These are phyloP conservation scores for Peromyscus attwateri DNA, from an alignment of 2,797 vertebrate genomes.

Conservation along the genomic window DNA sequence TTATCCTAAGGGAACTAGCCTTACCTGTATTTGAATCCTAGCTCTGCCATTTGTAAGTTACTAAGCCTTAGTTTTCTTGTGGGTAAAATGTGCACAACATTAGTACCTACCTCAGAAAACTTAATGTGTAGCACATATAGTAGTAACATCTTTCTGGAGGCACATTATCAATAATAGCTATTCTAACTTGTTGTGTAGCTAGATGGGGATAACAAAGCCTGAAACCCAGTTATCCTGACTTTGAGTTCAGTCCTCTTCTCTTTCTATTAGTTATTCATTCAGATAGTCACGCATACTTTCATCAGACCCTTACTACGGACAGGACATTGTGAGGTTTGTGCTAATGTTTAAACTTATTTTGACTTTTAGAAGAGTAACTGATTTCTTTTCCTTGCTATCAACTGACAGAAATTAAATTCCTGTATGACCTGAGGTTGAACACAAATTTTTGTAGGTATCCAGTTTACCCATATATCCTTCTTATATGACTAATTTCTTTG, in stretches of 20 bases:
- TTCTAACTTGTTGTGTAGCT: neutral
- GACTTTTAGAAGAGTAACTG: neutral
- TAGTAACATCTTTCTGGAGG: neutral
- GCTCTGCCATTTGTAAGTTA: neutral
- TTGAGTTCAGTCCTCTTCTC: constrained; percentile 2
- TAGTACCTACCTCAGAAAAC: neutral
- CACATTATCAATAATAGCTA: neutral
- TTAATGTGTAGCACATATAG: neutral
- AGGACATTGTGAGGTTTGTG: neutral
- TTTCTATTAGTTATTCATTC: neutral
- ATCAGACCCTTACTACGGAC: neutral
- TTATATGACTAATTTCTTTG: constrained; percentile 14
- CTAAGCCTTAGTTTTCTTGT: constrained; percentile 3
- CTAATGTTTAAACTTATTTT: neutral
- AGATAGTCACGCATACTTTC: neutral
- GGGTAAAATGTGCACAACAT: neutral
- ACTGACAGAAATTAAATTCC: constrained; percentile 10
- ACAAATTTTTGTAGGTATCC: constrained; percentile 26
- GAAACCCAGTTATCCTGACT: neutral
- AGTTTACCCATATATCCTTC: neutral
- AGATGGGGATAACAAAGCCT: neutral
- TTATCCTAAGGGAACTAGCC: neutral
- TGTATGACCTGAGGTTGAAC: neutral
- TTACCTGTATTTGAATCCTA: neutral
- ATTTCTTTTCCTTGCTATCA: constrained; percentile 37